Percentiles rank a stretch among this genome's conserved stretches.
Evolutionary conservation across 2,888 invertebrate genomes (phyloP).

Genomic region (Stictocephala bisonia): DNA sequence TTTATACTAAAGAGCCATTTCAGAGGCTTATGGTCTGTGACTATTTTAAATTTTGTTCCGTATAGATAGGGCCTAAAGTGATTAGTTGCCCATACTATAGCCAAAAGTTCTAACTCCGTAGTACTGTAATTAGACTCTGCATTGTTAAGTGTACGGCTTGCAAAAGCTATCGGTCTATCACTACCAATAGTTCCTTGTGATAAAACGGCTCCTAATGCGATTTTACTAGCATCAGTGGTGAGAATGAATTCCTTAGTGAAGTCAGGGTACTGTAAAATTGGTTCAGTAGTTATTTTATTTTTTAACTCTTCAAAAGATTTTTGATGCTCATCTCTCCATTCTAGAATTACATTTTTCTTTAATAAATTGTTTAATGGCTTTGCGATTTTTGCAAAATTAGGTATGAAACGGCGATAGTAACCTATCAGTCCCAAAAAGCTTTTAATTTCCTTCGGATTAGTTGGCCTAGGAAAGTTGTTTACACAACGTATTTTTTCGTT

Average conservation of each 20-base stretch:
- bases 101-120: conserved; percentile 21
- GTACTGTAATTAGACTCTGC: conserved; percentile 8
- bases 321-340: not conserved
- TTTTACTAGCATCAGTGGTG: conserved; percentile 15
- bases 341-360: not conserved
- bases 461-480: conserved; percentile 7
- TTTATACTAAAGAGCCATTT: conserved; percentile 14
- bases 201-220: conserved; percentile 22
- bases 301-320: conserved; percentile 12
- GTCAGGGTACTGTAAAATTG: conserved; percentile 2
- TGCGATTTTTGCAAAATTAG: conserved; percentile 15
- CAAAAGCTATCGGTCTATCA: conserved; percentile 29
- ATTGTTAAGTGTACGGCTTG: conserved; percentile 1
- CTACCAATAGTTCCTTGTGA: not conserved
- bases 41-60: conserved; percentile 14
- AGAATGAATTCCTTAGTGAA: conserved; percentile 9
- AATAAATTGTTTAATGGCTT: conserved; percentile 12
- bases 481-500: conserved; percentile 11
- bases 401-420: conserved; percentile 25
- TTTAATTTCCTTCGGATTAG: not conserved
- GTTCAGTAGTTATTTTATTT: not conserved
- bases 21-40: conserved; percentile 18
- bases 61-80: conserved; percentile 8
- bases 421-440: not conserved
- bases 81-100: conserved; percentile 4